These are phyloP conservation scores for Megalops cyprinoides DNA, from an alignment of 2,797 vertebrate genomes.

Conservation along the genomic window DNA sequence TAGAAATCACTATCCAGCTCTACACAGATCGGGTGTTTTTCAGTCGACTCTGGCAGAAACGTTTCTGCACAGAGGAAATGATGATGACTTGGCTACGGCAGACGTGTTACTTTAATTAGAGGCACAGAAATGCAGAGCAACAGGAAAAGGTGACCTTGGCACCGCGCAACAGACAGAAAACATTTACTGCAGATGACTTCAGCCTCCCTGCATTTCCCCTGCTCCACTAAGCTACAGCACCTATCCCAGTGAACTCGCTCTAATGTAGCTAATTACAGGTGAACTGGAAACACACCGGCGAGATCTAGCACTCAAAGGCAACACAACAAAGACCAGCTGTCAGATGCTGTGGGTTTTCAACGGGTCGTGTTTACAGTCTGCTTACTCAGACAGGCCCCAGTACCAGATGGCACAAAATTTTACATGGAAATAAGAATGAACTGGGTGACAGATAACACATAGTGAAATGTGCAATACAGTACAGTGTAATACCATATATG, in stretches of 20 bases:
- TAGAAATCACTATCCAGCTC: not conserved
- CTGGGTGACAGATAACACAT: too few relatives aligned
- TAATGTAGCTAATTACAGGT: slow-evolving; percentile 19
- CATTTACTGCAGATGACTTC: not conserved
- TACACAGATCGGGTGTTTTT: not conserved
- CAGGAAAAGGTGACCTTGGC: not conserved
- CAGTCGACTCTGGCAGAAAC: not conserved
- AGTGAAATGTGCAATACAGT: too few relatives aligned
- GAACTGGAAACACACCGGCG: not conserved
- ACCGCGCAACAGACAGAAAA: not conserved
- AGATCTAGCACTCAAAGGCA: too few relatives aligned
- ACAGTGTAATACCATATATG: too few relatives aligned
- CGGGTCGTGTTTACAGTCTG: not conserved
- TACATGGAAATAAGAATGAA: not conserved
- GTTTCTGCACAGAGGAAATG: not conserved
- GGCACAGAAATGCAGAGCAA: not conserved
- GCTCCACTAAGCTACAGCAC: not conserved
- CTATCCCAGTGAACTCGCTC: not conserved
- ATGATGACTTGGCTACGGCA: not conserved
- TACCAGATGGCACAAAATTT: not conserved
- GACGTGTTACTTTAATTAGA: not conserved
- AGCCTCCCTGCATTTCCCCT: not conserved
- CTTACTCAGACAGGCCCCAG: not conserved
- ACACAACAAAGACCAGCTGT: not conserved
- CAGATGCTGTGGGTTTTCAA: not conserved